Conservation (phyloP, 2,888 invertebrate species). For the Trichopoda pennipes region DNA sequence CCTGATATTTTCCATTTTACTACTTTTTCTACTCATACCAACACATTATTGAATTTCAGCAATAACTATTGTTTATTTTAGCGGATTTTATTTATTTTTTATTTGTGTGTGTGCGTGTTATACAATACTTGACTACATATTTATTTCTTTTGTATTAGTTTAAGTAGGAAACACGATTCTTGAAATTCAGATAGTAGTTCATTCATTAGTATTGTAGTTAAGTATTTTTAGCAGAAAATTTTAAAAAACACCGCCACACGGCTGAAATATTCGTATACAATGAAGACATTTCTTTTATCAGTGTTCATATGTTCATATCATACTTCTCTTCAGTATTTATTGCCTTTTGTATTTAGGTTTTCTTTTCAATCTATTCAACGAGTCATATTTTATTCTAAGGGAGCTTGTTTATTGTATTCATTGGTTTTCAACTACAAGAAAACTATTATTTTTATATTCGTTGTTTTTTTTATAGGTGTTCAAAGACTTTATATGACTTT, state of each 20-base stretch:
- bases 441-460: neutral
- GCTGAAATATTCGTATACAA: constrained; percentile 55
- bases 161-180: constrained; percentile 31
- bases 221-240: constrained; percentile 49
- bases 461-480: constrained; percentile 6
- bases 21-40: constrained; percentile 1
- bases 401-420: constrained; percentile 27
- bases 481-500: constrained; percentile 4
- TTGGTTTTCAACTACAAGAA: constrained; percentile 15
- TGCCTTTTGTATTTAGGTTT: constrained; percentile 5
- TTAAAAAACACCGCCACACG: constrained; percentile 30
- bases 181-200: constrained; percentile 31
- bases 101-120: neutral
- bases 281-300: constrained; percentile 50
- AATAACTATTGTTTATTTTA: constrained; percentile 43
- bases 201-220: constrained; percentile 48
- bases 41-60: constrained; percentile 62
- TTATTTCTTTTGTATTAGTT: constrained; percentile 42
- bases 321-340: constrained; percentile 25
- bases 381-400: constrained; percentile 5
- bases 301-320: constrained; percentile 6
- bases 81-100: constrained; percentile 12
- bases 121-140: constrained; percentile 49
- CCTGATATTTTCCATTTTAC: constrained; percentile 5
- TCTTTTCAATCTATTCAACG: constrained; percentile 28